Base-by-base conservation (phyloP, 2,888 invertebrate species). In the Lithophane socia region DNA sequence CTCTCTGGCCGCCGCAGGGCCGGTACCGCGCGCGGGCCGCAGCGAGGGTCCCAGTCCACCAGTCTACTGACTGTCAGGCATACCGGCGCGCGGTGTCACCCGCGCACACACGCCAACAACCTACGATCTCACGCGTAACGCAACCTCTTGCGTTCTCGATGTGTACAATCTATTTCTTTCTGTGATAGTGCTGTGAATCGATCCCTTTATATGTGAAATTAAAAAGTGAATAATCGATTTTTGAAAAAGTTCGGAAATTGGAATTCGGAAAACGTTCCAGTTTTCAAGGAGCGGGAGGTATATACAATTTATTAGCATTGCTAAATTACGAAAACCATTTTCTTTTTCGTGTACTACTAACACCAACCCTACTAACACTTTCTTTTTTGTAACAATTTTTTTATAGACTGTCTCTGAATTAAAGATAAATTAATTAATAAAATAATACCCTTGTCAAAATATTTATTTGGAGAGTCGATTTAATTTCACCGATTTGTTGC, bases 71-170 rank as follows among this genome's bases (percentile, higher is more conserved):
- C 85, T 29, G 29, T 29, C 29, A 75, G 67, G 82, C 85, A 81
- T 70, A 56, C 63, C 49, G 82, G 70, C 4, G 37, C 37, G 37
- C 52, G 52, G 52, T 65, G 82, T 47, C 52, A 37, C 64, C 66
- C 79, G 80, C 77, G 71, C 52, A 52, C 44, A 61, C 82, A 72
- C 79, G 83, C 83, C 71, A 77, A 80, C 73, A 75, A 85, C 81
- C 75, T 85, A 74, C 77, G 76, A 87, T 84, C 87, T 89, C 91
- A 86, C 90, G 90, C 91, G 89, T 85, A 89, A 88, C 91, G 86
- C 85, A 86, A 80, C 70, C 77, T 85, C 83, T 82, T 80, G 85
- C 86, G 87, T 84, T 90, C 84, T 83, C 85, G 88, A 87, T 88
- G 88, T 88, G 89, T 82, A 86, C 81, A 79, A 58, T 49, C n/a